These are phyloP conservation scores for Caradrina kadenii DNA, from an alignment of 2,888 invertebrate genomes.

Conservation along the genomic window DNA sequence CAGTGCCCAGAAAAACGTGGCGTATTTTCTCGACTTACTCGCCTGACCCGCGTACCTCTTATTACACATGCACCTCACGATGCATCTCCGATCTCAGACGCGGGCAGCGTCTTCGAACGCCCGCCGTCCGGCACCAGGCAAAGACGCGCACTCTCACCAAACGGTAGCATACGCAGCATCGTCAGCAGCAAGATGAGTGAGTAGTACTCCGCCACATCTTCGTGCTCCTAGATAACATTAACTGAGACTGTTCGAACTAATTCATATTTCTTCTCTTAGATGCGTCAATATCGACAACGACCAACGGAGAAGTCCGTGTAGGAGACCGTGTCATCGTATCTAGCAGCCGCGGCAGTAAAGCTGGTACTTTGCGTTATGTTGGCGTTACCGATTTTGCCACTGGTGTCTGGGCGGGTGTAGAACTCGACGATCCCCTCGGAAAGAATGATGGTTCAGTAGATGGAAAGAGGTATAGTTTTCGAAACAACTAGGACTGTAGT, in stretches of 20 bases:
- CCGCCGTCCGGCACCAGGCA: conserved; percentile 85
- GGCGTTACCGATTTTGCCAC: conserved; percentile 97
- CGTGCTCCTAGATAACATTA: not conserved
- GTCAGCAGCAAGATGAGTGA: conserved; percentile 90
- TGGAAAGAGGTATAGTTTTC: conserved; percentile 93
- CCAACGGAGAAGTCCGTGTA: conserved; percentile 92
- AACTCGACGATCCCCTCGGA: conserved; percentile 97
- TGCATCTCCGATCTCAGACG: conserved; percentile 86
- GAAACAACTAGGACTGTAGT: not conserved
- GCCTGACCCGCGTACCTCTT: conserved; percentile 94
- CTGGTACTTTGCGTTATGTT: conserved; percentile 95
- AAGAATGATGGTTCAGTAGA: conserved; percentile 99
- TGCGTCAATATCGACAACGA: conserved; percentile 87
- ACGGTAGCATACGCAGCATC: conserved; percentile 87
- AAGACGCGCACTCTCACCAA: conserved; percentile 85
- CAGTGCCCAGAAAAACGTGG: conserved; percentile 98
- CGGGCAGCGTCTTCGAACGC: conserved; percentile 87
- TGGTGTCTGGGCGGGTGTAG: conserved; percentile 99
- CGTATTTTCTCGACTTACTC: conserved; percentile 97
- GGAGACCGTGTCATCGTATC: conserved; percentile 98
- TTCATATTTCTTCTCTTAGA: conserved; percentile 70
- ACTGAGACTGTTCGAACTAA: conserved; percentile 5
- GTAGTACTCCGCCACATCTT: conserved; percentile 54
- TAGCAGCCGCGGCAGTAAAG: conserved; percentile 96
- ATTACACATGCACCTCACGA: conserved; percentile 88